Percentiles rank a stretch among this genome's conserved stretches.
Evolutionary conservation across 2,888 invertebrate species (phyloP).

Genomic region (Schrankia costaestrigalis): DNA sequence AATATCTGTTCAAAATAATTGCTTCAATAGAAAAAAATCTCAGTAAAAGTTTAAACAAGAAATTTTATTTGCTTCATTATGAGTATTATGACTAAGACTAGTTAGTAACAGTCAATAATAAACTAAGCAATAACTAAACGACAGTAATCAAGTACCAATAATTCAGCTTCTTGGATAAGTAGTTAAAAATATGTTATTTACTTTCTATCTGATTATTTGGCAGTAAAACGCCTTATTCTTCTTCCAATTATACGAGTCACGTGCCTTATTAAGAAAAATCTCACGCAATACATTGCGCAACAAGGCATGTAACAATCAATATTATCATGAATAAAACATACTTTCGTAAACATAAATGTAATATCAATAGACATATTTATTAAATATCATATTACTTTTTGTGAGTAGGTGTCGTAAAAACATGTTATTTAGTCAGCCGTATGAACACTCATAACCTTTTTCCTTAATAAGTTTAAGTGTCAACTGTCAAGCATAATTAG

Average conservation of each 20-base stretch:
- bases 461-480: too few species aligned
- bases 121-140: too few species aligned
- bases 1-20: too few species aligned
- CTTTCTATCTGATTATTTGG: background rate
- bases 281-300: conserved; percentile 28
- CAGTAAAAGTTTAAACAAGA: too few species aligned
- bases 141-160: too few species aligned
- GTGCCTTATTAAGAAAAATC: conserved; percentile 29
- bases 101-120: too few species aligned
- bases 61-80: too few species aligned
- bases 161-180: background rate
- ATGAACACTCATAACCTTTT: too few species aligned
- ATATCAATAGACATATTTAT: background rate
- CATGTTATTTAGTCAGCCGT: too few species aligned
- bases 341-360: conserved; percentile 7
- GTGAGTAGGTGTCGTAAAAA: background rate
- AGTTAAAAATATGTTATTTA: background rate
- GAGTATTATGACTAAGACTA: too few species aligned
- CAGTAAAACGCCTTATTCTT: conserved; percentile 3
- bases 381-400: conserved; percentile 2
- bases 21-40: too few species aligned
- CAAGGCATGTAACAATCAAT: conserved; percentile 25
- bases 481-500: too few species aligned
- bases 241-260: conserved; percentile 31
- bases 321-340: conserved; percentile 26